Conservation (phyloP, 2,797 vertebrate genomes). For the Neosilurus hyrtlii region DNA sequence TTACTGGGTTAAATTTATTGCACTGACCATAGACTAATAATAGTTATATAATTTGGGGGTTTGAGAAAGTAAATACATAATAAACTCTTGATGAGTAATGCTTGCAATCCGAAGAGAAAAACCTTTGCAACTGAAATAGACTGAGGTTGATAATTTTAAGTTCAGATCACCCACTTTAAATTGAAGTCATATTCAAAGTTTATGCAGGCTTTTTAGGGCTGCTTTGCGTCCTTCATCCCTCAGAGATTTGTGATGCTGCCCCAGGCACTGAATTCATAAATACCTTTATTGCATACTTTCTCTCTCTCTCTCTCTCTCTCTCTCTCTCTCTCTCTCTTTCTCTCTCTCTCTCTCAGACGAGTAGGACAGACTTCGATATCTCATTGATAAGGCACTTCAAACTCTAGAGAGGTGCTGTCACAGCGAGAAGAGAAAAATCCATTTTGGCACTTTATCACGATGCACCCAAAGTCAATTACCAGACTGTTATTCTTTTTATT, state of each 20-base stretch:
- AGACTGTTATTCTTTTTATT: constrained; percentile 25
- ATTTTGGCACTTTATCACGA: constrained; percentile 16
- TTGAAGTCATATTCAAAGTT: background rate
- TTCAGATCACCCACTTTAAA: background rate
- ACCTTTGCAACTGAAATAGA: background rate
- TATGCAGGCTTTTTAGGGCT: background rate
- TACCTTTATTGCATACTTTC: background rate
- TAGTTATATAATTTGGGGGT: background rate
- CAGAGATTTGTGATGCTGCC: background rate
- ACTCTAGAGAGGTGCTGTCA: constrained; percentile 4
- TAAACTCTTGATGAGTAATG: background rate
- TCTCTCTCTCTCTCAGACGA: background rate
- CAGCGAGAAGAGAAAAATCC: constrained; percentile 11
- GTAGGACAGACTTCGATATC: background rate
- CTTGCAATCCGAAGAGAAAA: background rate
- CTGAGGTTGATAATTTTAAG: background rate
- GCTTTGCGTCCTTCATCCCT: background rate
- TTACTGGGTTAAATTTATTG: background rate
- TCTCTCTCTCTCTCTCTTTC: background rate
- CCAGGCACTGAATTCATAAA: background rate
- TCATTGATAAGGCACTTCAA: background rate
- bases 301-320: constrained; percentile 4
- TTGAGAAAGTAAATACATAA: background rate
- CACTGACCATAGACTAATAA: background rate
- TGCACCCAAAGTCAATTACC: constrained; percentile 19